Base-by-base conservation (phyloP, 2,888 invertebrate genomes). In the Stenchaetothrips biformis region DNA sequence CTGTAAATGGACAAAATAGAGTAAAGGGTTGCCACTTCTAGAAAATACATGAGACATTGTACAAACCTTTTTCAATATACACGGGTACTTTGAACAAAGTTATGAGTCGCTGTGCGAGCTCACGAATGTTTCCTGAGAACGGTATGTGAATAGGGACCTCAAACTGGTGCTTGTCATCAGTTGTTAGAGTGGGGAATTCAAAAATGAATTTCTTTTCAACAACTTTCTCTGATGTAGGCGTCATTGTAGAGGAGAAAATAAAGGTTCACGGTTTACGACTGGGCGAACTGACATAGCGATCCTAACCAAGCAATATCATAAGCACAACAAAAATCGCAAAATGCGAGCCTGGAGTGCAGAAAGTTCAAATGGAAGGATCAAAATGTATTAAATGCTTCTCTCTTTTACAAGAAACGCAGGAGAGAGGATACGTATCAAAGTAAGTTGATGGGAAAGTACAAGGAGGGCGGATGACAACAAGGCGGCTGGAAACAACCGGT, bases 31-130 rank as follows among this genome's bases (percentile, higher is more conserved):
- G 16, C 16, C 47, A 81, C 37, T n/a, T 25, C 25, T 3, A 1
- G 2, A 13, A 78, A 67, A 78, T 62, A 79, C 7, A 77, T 27
- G 78, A 53, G 16, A 27, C 62, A 37, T 67, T 77, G 80, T 59
- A 81, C 84, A 84, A 86, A 92, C 92, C 92, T 82, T 90, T 89
- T 86, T 92, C 92, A 79, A 92, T 87, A 85, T 91, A 92, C 81
- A 91, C 91, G 0, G 93, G 93, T 79, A 94, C 87, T 84, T 92
- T 91, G 84, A 93, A 92, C 84, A 91, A 91, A 79, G 89, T 88
- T 83, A 93, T 88, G 74, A 93, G 88, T 81, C 92, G 87, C 83
- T 92, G 91, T 18, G 91, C 89, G 3, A 92, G 88, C 86, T 94
- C 93, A 79, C 89, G 86, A 1, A 91, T 87, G 9, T 89, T 90